Percentiles rank a stretch among this genome's conserved stretches.
Evolutionary conservation across 1,140 invertebrate species (phyloP).

Genomic region (Drosophila parabipectinata): DNA sequence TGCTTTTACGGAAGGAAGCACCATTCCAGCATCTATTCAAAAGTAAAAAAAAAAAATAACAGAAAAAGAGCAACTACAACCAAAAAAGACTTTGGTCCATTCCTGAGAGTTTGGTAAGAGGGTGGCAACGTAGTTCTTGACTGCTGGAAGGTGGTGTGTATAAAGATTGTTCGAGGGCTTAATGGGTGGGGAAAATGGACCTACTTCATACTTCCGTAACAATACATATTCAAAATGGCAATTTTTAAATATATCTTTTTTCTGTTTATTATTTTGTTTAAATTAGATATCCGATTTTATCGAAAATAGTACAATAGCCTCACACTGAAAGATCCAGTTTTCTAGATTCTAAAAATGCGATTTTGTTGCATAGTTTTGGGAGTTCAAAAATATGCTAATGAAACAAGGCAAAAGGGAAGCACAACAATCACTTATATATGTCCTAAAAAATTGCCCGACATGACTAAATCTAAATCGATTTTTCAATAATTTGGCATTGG

Average conservation of each 20-base stretch:
- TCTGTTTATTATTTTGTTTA: background rate
- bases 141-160: background rate
- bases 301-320: no score
- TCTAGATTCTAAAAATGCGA: no score
- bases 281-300: no score
- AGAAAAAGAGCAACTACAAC: constrained; percentile 65
- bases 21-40: constrained; percentile 61
- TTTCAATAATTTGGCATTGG: no score
- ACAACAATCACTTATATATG: no score
- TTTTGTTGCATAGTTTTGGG: no score
- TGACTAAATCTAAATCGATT: no score
- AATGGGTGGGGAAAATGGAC: background rate
- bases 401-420: no score
- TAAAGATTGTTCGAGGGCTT: background rate
- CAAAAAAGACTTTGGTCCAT: constrained; percentile 25
- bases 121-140: background rate
- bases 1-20: constrained; percentile 54
- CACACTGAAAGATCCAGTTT: no score
- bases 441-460: no score
- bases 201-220: constrained; percentile 10
- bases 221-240: constrained; percentile 50
- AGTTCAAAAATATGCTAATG: no score
- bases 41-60: constrained; percentile 43
- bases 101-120: background rate
- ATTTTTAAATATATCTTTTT: constrained; percentile 24